A percentile compares a stretch with the other conserved stretches of the same genome.
Evolutionary conservation across 2,113 vertebrate species (phyloP).

Genomic region (Glaucomys volans): DNA sequence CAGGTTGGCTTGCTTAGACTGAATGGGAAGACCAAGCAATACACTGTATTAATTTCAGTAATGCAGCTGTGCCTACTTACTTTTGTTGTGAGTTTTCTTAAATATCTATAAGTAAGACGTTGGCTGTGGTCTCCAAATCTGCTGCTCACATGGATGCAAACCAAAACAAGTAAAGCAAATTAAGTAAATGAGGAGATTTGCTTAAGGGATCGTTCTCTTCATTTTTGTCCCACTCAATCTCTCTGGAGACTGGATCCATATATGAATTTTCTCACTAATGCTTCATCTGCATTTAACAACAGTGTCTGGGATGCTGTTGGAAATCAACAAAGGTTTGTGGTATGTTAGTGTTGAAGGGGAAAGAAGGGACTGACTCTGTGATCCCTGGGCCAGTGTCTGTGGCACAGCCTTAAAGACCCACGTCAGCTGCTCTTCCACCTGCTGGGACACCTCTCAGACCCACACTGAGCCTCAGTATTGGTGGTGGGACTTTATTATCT

Average conservation of each 20-base stretch:
- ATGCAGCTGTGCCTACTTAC: background rate
- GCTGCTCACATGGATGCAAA: background rate
- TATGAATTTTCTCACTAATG: background rate
- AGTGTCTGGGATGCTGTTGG: background rate
- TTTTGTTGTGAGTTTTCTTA: background rate
- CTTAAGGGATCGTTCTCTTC: background rate
- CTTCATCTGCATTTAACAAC: background rate
- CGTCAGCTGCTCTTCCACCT: background rate
- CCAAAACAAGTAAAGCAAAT: background rate
- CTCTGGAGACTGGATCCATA: background rate
- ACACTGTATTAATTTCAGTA: background rate
- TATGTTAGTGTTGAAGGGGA: background rate
- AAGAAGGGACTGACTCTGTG: background rate
- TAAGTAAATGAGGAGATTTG: background rate
- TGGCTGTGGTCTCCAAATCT: background rate
- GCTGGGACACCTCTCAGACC: background rate
- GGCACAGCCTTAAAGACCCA: background rate
- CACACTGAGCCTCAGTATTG: background rate
- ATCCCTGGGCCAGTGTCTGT: background rate
- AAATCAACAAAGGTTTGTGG: background rate
- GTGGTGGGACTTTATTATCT: background rate
- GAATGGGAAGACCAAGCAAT: background rate
- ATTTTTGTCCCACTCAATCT: background rate
- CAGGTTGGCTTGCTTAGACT: background rate
- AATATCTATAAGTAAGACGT: background rate